Evolutionary conservation across 2,888 invertebrate species (phyloP), one percentile per base, ranked within the genome.

Genomic region (Ochropleura leucogaster): DNA sequence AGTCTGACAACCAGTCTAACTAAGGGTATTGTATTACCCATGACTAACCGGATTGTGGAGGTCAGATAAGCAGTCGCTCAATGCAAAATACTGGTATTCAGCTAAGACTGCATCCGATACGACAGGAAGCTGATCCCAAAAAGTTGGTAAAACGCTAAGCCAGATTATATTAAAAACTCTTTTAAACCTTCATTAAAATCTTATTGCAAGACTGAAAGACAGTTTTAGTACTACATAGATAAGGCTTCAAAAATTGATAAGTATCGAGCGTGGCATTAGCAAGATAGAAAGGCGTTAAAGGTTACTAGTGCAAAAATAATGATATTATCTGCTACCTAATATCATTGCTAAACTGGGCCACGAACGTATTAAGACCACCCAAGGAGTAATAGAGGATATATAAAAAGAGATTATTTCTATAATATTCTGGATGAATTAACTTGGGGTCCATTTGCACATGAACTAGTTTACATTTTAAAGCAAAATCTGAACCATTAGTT

Each of bases 221-320:
- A n/a, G 20, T 57, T 62, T 40, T 9, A 49, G 1, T 62, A 44
- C 44, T 71, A 51, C 57, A 40, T 68, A 55, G 40, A 65, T 55
- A 72, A 65, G 55, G 55, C 49, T 76, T 77, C 51, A n/a, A 53
- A 67, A 76, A 68, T 59, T 77, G 40, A 82, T 77, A 46, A n/a
- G 70, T 55, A 69, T 69, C 66, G 57, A 72, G n/a, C 60, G 30
- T 40, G 49, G 55, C 55, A 68, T 72, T 65, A 72, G 16, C 30
- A 30, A 63, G 18, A 66, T 66, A 59, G 49, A 77, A 69, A 62
- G 68, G 9, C 30, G 4, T 1, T 60, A 59, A 72, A 77, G 60
- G 62, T 77, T 59, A 82, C 53, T 77, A 18, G 51, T 63, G 44
- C 66, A 47, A 53, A 47, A 30, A 60, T 49, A 80, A 51, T 65